Base-by-base conservation (phyloP, 2,888 invertebrate genomes). In the Stenotaenia linearis region DNA sequence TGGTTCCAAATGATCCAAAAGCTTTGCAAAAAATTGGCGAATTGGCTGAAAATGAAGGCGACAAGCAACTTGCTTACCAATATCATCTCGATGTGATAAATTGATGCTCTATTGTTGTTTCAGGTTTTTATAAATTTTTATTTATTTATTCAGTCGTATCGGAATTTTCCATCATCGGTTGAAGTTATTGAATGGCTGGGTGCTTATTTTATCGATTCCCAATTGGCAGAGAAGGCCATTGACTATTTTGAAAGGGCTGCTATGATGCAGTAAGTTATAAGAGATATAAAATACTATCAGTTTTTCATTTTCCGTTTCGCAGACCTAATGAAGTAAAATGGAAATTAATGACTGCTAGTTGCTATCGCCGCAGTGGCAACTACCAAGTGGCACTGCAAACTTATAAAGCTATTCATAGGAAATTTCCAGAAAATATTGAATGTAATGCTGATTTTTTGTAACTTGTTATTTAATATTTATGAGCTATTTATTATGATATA, bases 351-450 rank as follows among this genome's bases (percentile, higher is more conserved):
- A 92, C 94, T 77, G 96, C 95, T 9, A 92, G 92, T 37, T 95
- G 95, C 85, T 91, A 94, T 84, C 89, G 95, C 56, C 89, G 94
- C 83, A 92, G 92, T 79, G 95, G 95, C 32, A 92, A 92, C 84
- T 94, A 94, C 85, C 93, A 93, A 83, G 92, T 92, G 84, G 95
- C 96, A 9, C 88, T 96, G 23, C 89, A 91, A 7, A 90, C 93
- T 0, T 97, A 96, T 87, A 93, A 94, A 87, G 90, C 91, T 82
- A 92, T 98, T 84, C 93, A 97, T 85, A 89, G 90, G 23, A 91
- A 91, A 82, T 98, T 98, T 86, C 98, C 98, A 0, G 97, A 98
- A 81, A 97, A 98, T 86, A 90, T 94, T 0, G 96, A 97, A 85
- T 98, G 98, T 90, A 86, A 86, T 91, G 18, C 10, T 23, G 37